Base-by-base conservation (phyloP, 2,888 invertebrate species). In the Aplocera efformata region DNA sequence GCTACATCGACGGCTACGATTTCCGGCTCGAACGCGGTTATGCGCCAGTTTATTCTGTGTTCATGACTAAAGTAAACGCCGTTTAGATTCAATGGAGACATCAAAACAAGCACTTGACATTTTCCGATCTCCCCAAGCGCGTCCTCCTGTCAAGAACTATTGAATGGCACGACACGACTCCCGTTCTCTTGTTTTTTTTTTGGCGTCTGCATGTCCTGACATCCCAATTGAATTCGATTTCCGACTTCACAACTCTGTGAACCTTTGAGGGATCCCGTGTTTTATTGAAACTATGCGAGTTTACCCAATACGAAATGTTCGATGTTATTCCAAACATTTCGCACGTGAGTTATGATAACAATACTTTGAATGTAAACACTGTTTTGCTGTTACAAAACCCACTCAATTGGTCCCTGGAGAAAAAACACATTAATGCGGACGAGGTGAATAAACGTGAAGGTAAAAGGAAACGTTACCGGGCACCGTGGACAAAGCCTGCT, bases 1-100 rank as follows among this genome's bases (percentile, higher is more conserved):
- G 80, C 75, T 73, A 71, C 75, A 67, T 60, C 72, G 77, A 72
- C 72, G 75, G 72, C 69, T 72, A 72, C 77, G 77, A 79, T 82
- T 79, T 82, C 79, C 79, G 75, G 60, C 64, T 67, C 53, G 57
- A 55, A 65, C 70, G 60, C 69, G 67, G 58, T 56, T 67, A 53
- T 67, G 60, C 58, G 47, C 58, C 70, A 60, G 66, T 69, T 75
- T 70, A 72, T 75, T 67, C 58, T 67, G 53, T 66, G 58, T 67
- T 74, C 60, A 63, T 56, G 50, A 55, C 56, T 56, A 58, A 56
- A 60, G 54, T 62, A 60, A 53, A 49, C 41, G 46, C 55, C 31
- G 39, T 59, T 60, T 60, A 58, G 48, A 52, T 60, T 53, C 48
- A 50, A 60, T 53, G 54, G 50, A 62, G 50, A 58, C 56, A 58